phyloP scores from a whole-genome alignment of 2,797 vertebrate species.

The Sebastes iracundus region DNA sequence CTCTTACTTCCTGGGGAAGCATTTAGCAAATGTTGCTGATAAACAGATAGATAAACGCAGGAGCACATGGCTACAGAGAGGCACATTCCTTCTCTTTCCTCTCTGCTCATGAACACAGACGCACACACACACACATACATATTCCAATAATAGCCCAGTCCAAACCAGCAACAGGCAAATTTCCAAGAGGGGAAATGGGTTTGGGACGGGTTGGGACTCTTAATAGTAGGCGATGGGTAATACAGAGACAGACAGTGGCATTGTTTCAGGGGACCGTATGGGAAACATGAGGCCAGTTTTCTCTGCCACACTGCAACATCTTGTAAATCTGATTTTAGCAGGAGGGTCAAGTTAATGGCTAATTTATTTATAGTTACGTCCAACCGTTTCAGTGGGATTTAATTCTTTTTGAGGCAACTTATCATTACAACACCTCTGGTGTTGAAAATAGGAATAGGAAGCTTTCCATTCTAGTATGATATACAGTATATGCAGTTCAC shows the following conservation, averaged over 20 bases:
- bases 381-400: background rate
- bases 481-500: background rate
- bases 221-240: slow-evolving; percentile 35
- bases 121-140: slow-evolving; percentile 25
- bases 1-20: slow-evolving; percentile 45
- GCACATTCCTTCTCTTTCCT: slow-evolving; percentile 26
- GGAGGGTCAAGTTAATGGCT: background rate
- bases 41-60: slow-evolving; percentile 43
- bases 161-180: slow-evolving; percentile 53
- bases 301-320: slow-evolving; percentile 1
- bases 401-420: background rate
- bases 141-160: slow-evolving; percentile 40
- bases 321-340: slow-evolving; percentile 16
- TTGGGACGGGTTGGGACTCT: slow-evolving; percentile 38
- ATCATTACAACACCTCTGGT: background rate
- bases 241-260: slow-evolving; percentile 42
- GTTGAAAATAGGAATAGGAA: background rate
- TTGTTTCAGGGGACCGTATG: slow-evolving; percentile 41
- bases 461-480: background rate
- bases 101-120: slow-evolving; percentile 38
- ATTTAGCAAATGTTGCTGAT: slow-evolving; percentile 51
- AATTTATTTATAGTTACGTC: background rate
- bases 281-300: slow-evolving; percentile 30
- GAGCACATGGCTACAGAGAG: slow-evolving; percentile 8
- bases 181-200: slow-evolving; percentile 43